Conservation (phyloP, 2,797 vertebrate species). For the Anguilla pacifica region DNA sequence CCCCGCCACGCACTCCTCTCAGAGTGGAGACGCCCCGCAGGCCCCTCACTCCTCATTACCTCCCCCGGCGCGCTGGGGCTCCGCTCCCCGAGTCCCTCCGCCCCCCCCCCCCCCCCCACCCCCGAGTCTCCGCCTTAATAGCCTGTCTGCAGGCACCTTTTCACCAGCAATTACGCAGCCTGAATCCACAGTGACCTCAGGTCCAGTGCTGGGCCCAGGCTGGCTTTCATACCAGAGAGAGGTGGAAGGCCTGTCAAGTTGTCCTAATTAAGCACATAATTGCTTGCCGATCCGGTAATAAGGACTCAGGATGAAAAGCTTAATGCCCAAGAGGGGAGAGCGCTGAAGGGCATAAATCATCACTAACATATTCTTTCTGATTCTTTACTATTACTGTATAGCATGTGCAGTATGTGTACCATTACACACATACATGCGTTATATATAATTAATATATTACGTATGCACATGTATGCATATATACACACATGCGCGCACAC, state of each 20-base stretch:
- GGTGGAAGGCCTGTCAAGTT: constrained; percentile 27
- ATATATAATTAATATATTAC: too few species aligned
- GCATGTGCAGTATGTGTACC: neutral
- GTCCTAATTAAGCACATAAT: constrained; percentile 38
- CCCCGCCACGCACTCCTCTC: neutral
- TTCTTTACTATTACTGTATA: neutral
- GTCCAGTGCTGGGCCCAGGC: neutral
- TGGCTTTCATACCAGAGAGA: neutral
- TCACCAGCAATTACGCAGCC: constrained; percentile 4
- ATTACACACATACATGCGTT: too few species aligned
- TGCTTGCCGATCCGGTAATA: constrained; percentile 38
- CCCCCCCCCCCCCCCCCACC: neutral
- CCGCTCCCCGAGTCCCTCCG: neutral
- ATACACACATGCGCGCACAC: neutral
- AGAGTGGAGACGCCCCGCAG: constrained; percentile 11
- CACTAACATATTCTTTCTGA: neutral
- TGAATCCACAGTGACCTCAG: constrained; percentile 29
- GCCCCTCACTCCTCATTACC: constrained; percentile 32
- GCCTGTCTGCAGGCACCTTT: constrained; percentile 20
- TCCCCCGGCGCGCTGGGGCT: constrained; percentile 12
- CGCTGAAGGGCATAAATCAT: neutral
- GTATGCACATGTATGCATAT: neutral
- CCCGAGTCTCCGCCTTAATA: neutral
- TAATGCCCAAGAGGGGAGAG: neutral
- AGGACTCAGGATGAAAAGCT: constrained; percentile 20